These are phyloP conservation scores for Smittia sp. DNA, from an alignment of 2,888 invertebrate species.

Conservation along the genomic window DNA sequence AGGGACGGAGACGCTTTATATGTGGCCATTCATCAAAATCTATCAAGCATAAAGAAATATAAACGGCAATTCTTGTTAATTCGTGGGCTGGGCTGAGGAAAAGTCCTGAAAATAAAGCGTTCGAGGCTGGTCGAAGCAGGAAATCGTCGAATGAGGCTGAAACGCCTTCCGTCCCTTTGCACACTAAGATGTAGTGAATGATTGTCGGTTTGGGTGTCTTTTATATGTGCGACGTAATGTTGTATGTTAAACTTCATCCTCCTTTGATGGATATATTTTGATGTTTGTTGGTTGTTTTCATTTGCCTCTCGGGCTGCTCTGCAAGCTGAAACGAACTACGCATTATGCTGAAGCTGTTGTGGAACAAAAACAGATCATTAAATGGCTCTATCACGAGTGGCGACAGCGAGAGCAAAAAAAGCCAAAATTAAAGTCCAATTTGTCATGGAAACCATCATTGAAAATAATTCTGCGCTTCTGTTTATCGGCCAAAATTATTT, in stretches of 20 bases:
- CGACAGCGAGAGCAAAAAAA: neutral
- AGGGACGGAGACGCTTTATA: neutral
- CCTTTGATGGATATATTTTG: neutral
- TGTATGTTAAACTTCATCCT: neutral
- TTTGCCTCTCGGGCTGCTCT: neutral
- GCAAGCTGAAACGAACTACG: too few relatives aligned
- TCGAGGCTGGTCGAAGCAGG: neutral
- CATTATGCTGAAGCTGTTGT: neutral
- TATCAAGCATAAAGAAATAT: conserved; percentile 22
- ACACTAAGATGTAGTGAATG: neutral
- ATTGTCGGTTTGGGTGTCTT: neutral
- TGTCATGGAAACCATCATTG: conserved; percentile 21
- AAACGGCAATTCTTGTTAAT: conserved; percentile 18
- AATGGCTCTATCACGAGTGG: neutral
- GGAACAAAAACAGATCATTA: neutral
- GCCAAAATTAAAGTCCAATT: conserved; percentile 30
- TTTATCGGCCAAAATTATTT: neutral
- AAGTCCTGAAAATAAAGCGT: neutral
- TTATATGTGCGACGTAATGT: conserved; percentile 1
- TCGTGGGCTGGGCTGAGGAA: neutral
- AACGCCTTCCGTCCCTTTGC: neutral
- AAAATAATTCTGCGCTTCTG: conserved; percentile 5
- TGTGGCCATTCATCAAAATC: conserved; percentile 28
- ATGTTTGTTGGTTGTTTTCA: conserved; percentile 1
- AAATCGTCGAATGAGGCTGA: neutral